A percentile compares a stretch with the other conserved stretches of the same genome.
phyloP scores from a whole-genome alignment of 1,140 invertebrate species.

The Halotydeus destructor region DNA sequence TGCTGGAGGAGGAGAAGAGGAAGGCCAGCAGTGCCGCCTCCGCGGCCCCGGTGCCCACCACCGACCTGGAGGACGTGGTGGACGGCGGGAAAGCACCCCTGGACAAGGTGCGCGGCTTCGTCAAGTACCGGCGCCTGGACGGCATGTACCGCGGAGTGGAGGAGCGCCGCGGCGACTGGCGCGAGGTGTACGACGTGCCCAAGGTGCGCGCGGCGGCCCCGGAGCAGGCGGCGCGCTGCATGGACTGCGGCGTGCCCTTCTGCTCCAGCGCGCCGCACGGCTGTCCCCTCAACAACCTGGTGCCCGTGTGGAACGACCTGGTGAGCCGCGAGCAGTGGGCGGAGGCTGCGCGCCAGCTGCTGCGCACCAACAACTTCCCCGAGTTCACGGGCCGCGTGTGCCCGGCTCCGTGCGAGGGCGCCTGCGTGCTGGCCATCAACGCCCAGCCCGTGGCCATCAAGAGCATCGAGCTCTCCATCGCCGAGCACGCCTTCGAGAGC shows the following conservation, averaged over 20 bases:
- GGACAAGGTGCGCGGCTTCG: constrained; percentile 69
- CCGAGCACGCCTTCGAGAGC: constrained; percentile 90
- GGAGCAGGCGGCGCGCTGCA: constrained; percentile 49
- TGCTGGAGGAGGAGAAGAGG: constrained; percentile 46
- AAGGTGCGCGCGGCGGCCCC: too few relatives aligned
- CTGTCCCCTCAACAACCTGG: constrained; percentile 93
- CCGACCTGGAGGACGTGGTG: constrained; percentile 25
- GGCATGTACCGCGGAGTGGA: constrained; percentile 58
- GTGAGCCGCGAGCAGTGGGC: constrained; percentile 68
- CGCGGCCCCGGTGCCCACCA: constrained; percentile 8
- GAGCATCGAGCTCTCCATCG: constrained; percentile 96
- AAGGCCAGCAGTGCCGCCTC: constrained; percentile 20
- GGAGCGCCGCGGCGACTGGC: constrained; percentile 75
- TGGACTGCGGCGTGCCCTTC: constrained; percentile 98
- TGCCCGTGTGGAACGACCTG: constrained; percentile 97
- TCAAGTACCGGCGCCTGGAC: constrained; percentile 79
- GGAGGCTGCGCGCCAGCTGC: constrained; percentile 77
- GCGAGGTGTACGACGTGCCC: constrained; percentile 83
- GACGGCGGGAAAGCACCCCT: constrained; percentile 35
- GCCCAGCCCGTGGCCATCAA: constrained; percentile 94
- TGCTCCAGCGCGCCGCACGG: constrained; percentile 92
- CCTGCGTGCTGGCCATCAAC: constrained; percentile 89
- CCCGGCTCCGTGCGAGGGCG: constrained; percentile 94
- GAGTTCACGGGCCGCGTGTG: constrained; percentile 97
- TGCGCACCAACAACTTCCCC: constrained; percentile 98